Conservation (phyloP, 2,797 vertebrate species). For the Spheniscus humboldti region DNA sequence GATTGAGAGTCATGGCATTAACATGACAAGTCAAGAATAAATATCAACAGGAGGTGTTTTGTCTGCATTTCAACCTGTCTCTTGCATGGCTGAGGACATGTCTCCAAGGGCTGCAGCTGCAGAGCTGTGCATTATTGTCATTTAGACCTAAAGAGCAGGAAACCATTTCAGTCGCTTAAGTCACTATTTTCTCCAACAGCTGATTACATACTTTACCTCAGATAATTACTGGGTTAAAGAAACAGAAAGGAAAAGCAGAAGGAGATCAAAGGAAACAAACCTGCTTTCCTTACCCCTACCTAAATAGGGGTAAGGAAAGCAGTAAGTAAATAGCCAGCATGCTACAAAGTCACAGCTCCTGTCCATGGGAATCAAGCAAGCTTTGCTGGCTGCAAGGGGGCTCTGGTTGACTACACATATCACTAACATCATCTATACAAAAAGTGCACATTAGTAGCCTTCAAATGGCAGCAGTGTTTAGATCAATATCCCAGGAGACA, state of each 20-base stretch:
- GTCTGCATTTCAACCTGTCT: background rate
- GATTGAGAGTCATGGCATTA: background rate
- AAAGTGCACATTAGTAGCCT: conserved; percentile 31
- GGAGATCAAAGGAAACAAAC: background rate
- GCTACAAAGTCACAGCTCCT: background rate
- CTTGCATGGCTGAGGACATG: background rate
- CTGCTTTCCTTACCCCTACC: background rate
- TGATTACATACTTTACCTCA: background rate
- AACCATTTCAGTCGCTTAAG: background rate
- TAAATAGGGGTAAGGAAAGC: background rate
- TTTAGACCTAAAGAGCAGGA: background rate
- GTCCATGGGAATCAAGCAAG: background rate
- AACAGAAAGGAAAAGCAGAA: background rate
- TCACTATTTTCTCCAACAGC: background rate
- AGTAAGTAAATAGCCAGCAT: background rate
- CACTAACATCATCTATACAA: conserved; percentile 5
- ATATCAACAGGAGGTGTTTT: background rate
- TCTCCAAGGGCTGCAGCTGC: background rate
- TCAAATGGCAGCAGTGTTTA: background rate
- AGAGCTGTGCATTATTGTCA: background rate
- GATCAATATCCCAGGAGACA: conserved; percentile 32
- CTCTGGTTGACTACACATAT: background rate
- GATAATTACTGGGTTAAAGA: background rate
- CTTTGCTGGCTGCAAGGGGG: background rate
- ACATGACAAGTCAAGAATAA: background rate